These are phyloP conservation scores for Zeuzera pyrina DNA, from an alignment of 2,888 invertebrate species.

Conservation along the genomic window DNA sequence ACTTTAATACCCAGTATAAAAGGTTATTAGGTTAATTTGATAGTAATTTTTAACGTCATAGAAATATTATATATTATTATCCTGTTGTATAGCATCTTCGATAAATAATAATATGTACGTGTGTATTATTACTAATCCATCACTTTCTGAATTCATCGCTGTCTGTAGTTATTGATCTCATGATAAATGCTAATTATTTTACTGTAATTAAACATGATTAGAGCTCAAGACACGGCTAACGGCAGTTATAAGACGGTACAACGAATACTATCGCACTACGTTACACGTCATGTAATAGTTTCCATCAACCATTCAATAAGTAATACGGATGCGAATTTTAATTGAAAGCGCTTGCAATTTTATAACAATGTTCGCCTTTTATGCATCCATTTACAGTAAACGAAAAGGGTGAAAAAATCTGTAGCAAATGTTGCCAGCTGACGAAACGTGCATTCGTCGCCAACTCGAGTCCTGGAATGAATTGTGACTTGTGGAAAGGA, in stretches of 20 bases:
- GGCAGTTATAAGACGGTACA: constrained; percentile 65
- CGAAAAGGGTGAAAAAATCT: constrained; percentile 2
- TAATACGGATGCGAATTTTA: constrained; percentile 54
- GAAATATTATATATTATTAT: too few species aligned
- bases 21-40: too few species aligned
- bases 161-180: constrained; percentile 70
- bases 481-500: constrained; percentile 39
- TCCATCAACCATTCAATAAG: constrained; percentile 52
- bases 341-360: constrained; percentile 34
- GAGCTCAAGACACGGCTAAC: constrained; percentile 65
- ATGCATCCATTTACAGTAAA: constrained; percentile 13
- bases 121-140: constrained; percentile 47
- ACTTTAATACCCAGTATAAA: too few species aligned
- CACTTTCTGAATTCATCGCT: constrained; percentile 44
- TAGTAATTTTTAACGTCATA: too few species aligned
- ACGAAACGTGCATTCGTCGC: constrained; percentile 38
- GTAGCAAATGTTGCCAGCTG: constrained; percentile 11
- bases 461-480: constrained; percentile 32
- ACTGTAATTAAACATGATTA: constrained; percentile 69
- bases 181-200: constrained; percentile 67
- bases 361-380: constrained; percentile 28
- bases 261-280: constrained; percentile 51
- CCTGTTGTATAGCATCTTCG: too few species aligned
- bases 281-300: constrained; percentile 56
- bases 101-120: too few species aligned